These are phyloP conservation scores for Pseudopleuronectes americanus DNA, from an alignment of 2,797 vertebrate genomes.

Conservation along the genomic window DNA sequence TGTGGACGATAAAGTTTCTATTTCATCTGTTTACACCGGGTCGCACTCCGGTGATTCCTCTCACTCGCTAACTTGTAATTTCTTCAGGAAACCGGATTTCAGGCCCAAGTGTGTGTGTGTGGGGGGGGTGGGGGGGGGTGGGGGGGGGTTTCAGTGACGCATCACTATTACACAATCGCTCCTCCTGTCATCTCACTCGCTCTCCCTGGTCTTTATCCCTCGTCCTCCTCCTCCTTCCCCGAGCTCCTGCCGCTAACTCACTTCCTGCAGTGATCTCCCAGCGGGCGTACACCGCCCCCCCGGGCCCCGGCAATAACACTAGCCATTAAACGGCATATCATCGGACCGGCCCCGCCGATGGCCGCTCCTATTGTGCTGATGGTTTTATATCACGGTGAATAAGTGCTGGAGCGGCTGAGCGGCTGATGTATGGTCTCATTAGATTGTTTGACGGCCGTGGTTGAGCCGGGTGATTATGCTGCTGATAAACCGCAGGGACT, in stretches of 20 bases:
- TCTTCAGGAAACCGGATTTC: neutral
- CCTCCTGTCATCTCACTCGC: neutral
- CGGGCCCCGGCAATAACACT: constrained; percentile 47
- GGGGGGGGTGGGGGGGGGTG: neutral
- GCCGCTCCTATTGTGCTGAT: constrained; percentile 55
- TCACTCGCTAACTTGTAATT: neutral
- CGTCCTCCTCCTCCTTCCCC: constrained; percentile 5
- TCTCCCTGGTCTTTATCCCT: constrained; percentile 9
- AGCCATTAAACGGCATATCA: constrained; percentile 65
- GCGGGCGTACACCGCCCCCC: constrained; percentile 31
- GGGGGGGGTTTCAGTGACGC: neutral
- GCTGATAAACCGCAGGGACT: constrained; percentile 69
- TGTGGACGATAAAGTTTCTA: neutral
- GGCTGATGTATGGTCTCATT: constrained; percentile 79
- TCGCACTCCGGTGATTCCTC: neutral
- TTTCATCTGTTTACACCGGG: neutral
- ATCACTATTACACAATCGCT: neutral
- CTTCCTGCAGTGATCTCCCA: constrained; percentile 39
- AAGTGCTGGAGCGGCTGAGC: constrained; percentile 63
- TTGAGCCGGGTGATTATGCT: constrained; percentile 75
- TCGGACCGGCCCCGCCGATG: constrained; percentile 7
- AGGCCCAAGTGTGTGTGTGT: neutral
- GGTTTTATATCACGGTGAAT: constrained; percentile 74
- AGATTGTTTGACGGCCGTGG: constrained; percentile 78
- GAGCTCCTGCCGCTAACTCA: constrained; percentile 23